Conservation (phyloP, 2,113 vertebrate species). For the Merops nubicus region DNA sequence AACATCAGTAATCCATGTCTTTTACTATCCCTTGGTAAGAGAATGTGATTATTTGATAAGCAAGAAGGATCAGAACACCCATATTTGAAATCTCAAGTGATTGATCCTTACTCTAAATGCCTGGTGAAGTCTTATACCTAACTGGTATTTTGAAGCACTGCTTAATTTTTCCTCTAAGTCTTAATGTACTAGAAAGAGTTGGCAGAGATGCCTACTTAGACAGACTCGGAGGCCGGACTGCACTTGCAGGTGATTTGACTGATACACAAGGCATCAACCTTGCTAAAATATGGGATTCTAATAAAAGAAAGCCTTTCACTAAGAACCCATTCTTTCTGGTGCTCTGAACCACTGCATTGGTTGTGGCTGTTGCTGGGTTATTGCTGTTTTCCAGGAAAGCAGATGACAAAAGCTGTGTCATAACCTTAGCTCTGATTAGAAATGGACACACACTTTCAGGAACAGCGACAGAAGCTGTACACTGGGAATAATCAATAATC, state of each 20-base stretch:
- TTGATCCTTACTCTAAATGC: not conserved
- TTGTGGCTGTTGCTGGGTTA: not conserved
- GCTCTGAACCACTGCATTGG: not conserved
- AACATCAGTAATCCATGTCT: not conserved
- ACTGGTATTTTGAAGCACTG: not conserved
- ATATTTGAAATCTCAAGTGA: not conserved
- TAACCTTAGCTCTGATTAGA: slow-evolving; percentile 58
- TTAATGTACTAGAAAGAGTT: not conserved
- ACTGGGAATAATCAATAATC: slow-evolving; percentile 66
- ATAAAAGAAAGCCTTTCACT: slow-evolving; percentile 20
- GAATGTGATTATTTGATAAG: not conserved
- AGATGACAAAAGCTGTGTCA: slow-evolving; percentile 37
- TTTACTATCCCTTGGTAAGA: not conserved
- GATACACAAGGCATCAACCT: not conserved
- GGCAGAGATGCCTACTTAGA: not conserved
- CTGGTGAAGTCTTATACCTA: not conserved
- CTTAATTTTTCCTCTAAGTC: not conserved
- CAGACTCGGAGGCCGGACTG: not conserved
- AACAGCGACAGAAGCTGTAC: slow-evolving; percentile 16
- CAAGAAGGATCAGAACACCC: not conserved
- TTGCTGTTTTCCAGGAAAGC: slow-evolving; percentile 9
- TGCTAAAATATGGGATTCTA: slow-evolving; percentile 32
- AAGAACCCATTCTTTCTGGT: not conserved
- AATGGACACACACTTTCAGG: slow-evolving; percentile 44
- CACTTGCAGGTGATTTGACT: not conserved